Evolutionary conservation across 1,140 invertebrate species (phyloP), one percentile per base, ranked within the genome.

Genomic region (Macrostomum lignano): DNA sequence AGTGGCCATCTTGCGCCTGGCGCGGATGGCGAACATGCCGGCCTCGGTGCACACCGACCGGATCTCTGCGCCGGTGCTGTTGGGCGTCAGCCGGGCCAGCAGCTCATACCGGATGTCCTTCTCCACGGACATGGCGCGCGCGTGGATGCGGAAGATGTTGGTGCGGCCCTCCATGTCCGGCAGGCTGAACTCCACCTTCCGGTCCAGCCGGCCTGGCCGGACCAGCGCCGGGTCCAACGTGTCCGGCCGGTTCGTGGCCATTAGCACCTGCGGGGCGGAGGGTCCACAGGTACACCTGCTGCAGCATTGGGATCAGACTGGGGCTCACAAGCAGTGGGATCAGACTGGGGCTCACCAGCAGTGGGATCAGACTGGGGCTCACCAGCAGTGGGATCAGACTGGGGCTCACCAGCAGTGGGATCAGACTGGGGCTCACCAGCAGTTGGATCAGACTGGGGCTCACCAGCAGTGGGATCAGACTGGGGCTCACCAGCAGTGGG

Each of bases 101-200:
- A 98, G 58, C 56, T 96, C 88, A 52, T 91, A 96, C 47, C 91
- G 68, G 48, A 98, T 98, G 49, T 96, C 84, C 37, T 84, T 66
- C 52, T 96, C 91, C 9, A 94, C 84, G 52, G 78, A 88, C 88
- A 96, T 98, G 5, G 84, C 86, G 15, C 82, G 66, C 2, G 88
- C 84, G 60, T 98, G 88, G 49, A 98, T 98, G 53, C 88, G 84
- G 58, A 98, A 94, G 46, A 96, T 98, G 48, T 96, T 82, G 6
- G 76, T 73, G 33, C 88, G 65, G 2, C 84, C 88, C 50, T 63
- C 84, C 17, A 93, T 61, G 60, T 96, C 86, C 0, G 86, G 86
- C 7, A 94, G 59, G 10, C 79, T 78, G 56, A 96, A 94, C 63
- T 96, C 88, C 25, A 96, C 81, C 63, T 96, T 96, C 42, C 88